phyloP scores from a whole-genome alignment of 2,797 vertebrate genomes.

The Taeniopygia guttata region DNA sequence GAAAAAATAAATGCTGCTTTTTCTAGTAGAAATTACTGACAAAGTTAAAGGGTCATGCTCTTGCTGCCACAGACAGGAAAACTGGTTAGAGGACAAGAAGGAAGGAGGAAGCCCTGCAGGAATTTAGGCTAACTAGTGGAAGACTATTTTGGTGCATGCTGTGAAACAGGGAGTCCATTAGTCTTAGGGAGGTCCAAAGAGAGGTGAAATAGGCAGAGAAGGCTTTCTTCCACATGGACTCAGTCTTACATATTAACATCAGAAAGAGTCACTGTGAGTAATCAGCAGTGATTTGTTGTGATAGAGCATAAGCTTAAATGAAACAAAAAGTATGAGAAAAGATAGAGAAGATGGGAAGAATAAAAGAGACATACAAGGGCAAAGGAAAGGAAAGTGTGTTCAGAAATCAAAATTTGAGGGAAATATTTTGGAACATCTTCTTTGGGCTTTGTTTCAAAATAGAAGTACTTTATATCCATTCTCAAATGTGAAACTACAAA shows the following conservation, averaged over 20 bases:
- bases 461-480: neutral
- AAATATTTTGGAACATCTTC: neutral
- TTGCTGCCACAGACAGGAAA: neutral
- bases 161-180: neutral
- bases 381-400: neutral
- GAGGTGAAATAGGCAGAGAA: neutral
- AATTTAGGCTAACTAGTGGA: neutral
- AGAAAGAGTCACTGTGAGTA: neutral
- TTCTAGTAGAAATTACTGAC: neutral
- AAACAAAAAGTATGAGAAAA: neutral
- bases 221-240: neutral
- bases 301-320: neutral
- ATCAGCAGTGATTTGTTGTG: neutral
- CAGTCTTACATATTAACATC: neutral
- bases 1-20: neutral
- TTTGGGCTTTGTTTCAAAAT: neutral
- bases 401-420: neutral
- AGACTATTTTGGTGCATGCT: neutral
- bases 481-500: neutral
- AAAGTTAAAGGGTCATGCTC: neutral
- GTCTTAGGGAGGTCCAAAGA: neutral
- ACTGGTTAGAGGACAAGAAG: neutral
- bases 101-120: neutral
- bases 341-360: neutral
- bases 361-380: neutral